Conservation (phyloP, 2,888 invertebrate genomes). For the Hydriomena furcata region DNA sequence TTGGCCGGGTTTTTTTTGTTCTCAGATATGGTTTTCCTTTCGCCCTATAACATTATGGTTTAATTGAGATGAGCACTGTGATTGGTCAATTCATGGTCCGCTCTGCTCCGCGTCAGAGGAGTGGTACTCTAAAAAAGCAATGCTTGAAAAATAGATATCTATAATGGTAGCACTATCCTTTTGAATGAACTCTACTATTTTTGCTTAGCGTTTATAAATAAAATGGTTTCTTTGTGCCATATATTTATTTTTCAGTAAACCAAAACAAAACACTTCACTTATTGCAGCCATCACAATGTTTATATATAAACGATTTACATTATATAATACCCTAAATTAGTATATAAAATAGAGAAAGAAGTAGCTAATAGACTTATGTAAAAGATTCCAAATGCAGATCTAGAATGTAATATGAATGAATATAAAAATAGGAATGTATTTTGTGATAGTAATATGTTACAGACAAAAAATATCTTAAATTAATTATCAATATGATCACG, state of each 20-base stretch:
- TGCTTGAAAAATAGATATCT: no score
- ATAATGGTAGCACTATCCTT: no score
- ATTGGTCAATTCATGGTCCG: no score
- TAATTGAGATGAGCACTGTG: no score
- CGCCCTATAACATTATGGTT: no score
- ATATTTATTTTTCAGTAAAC: constrained; percentile 67
- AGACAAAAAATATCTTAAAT: constrained; percentile 3
- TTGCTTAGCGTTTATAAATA: constrained; percentile 17
- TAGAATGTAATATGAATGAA: constrained; percentile 33
- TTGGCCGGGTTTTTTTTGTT: no score
- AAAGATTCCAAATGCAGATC: constrained; percentile 57
- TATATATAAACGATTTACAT: constrained; percentile 27
- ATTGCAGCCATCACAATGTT: constrained; percentile 60
- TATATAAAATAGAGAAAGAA: constrained; percentile 35
- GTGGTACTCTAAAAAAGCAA: no score
- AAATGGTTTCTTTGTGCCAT: constrained; percentile 61
- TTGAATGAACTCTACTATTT: no score
- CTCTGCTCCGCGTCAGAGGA: no score
- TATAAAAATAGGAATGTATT: constrained; percentile 36
- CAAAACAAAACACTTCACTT: constrained; percentile 56
- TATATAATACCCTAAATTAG: constrained; percentile 38
- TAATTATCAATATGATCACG: no score
- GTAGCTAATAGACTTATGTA: constrained; percentile 24
- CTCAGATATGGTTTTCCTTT: no score
- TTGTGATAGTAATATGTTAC: constrained; percentile 12